Conservation (phyloP, 2,113 vertebrate genomes). For the Cebidichthys violaceus region DNA sequence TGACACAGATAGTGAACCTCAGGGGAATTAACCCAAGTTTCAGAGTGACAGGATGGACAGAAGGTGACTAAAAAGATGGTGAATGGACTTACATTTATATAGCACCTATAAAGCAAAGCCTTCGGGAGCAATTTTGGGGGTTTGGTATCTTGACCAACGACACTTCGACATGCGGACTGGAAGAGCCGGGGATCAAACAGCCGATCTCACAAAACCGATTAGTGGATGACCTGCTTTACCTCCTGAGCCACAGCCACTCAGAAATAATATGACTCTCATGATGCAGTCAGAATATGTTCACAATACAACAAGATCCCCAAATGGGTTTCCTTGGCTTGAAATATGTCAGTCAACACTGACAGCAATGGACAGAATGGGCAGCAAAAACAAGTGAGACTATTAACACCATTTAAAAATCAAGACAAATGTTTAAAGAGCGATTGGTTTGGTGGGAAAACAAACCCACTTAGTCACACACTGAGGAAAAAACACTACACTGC, state of each 20-base stretch:
- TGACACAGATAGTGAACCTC: background rate
- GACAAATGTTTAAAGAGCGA: background rate
- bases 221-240: background rate
- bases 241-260: background rate
- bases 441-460: slow-evolving; percentile 21
- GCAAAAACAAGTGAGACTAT: background rate
- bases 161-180: background rate
- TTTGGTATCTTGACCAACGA: background rate
- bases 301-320: slow-evolving; percentile 1
- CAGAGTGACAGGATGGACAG: background rate
- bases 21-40: slow-evolving; percentile 13
- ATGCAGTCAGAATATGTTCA: background rate
- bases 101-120: background rate
- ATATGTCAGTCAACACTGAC: slow-evolving; percentile 1
- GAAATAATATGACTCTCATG: background rate
- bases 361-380: background rate
- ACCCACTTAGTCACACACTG: background rate
- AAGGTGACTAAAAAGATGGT: background rate
- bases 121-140: background rate
- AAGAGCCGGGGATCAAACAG: background rate
- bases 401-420: slow-evolving; percentile 13
- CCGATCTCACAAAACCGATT: background rate
- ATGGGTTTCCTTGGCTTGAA: slow-evolving; percentile 3
- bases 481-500: slow-evolving; percentile 20
- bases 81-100: background rate